Percentiles rank a stretch among this genome's conserved stretches.
Evolutionary conservation across 2,888 invertebrate species (phyloP).

Genomic region (Operophtera brumata): DNA sequence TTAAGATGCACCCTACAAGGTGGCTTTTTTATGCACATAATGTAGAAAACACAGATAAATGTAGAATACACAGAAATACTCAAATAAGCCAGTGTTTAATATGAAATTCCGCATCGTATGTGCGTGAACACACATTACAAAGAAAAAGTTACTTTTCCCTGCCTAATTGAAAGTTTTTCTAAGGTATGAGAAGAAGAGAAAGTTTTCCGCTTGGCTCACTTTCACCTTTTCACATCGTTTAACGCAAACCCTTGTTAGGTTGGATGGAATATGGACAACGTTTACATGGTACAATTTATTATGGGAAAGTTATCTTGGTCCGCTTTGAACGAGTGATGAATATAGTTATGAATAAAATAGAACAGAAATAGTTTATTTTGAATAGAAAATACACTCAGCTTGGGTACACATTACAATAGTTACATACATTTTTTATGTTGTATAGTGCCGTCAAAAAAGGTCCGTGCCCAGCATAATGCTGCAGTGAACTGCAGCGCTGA

Average conservation of each 20-base stretch:
- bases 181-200: slow-evolving; percentile 26
- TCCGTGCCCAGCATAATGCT: too few relatives aligned
- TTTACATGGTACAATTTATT: slow-evolving; percentile 21
- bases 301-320: background rate
- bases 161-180: slow-evolving; percentile 33
- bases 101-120: background rate
- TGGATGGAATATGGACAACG: slow-evolving; percentile 39
- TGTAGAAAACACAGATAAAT: too few relatives aligned
- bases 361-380: too few relatives aligned
- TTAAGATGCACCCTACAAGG: too few relatives aligned
- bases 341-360: too few relatives aligned
- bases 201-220: slow-evolving; percentile 21
- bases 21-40: too few relatives aligned
- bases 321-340: too few relatives aligned
- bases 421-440: too few relatives aligned
- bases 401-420: too few relatives aligned
- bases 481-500: too few relatives aligned
- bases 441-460: too few relatives aligned
- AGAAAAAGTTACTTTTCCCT: slow-evolving; percentile 23
- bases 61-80: background rate
- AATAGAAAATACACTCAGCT: too few relatives aligned
- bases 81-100: slow-evolving; percentile 3
- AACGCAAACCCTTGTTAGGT: slow-evolving; percentile 37
- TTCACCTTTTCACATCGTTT: slow-evolving; percentile 41
- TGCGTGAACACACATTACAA: slow-evolving; percentile 3